A percentile compares a stretch with the other conserved stretches of the same genome.
These are phyloP conservation scores for Leptosomus discolor DNA, from an alignment of 2,113 vertebrate genomes.

Conservation along the genomic window DNA sequence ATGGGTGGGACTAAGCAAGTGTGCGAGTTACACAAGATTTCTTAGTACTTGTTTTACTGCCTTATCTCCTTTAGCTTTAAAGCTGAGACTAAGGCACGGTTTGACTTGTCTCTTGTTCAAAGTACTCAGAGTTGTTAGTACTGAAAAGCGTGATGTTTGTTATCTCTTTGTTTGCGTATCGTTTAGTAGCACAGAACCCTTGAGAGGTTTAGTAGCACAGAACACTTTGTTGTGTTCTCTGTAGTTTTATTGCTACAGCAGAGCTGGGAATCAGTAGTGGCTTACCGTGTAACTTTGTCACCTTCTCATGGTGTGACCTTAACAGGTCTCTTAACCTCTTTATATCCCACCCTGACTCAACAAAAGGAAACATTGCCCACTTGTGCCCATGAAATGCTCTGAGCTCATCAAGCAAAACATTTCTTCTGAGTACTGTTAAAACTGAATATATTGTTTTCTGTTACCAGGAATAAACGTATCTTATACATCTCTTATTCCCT, in stretches of 20 bases:
- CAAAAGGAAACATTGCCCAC: neutral
- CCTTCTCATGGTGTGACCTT: constrained; percentile 19
- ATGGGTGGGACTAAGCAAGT: neutral
- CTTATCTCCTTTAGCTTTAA: neutral
- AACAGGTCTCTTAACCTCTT: neutral
- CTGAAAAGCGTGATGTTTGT: neutral
- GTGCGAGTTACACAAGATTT: neutral
- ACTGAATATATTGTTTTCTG: neutral
- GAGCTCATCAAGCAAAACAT: neutral
- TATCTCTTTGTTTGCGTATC: neutral
- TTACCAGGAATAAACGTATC: neutral
- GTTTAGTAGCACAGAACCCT: neutral
- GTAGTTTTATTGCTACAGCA: neutral
- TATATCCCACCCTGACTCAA: neutral
- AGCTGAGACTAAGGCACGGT: neutral
- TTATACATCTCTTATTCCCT: neutral
- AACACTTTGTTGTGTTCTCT: neutral
- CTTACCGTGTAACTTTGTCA: constrained; percentile 1
- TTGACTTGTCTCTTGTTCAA: neutral
- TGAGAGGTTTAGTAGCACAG: neutral
- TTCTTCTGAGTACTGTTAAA: neutral
- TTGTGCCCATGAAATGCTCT: neutral
- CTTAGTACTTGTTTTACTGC: neutral
- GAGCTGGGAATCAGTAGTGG: neutral
- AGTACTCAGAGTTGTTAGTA: neutral